Evolutionary conservation across 2,113 vertebrate genomes (phyloP), one percentile per base, ranked within the genome.

Genomic region (Brachionichthys hirsutus): DNA sequence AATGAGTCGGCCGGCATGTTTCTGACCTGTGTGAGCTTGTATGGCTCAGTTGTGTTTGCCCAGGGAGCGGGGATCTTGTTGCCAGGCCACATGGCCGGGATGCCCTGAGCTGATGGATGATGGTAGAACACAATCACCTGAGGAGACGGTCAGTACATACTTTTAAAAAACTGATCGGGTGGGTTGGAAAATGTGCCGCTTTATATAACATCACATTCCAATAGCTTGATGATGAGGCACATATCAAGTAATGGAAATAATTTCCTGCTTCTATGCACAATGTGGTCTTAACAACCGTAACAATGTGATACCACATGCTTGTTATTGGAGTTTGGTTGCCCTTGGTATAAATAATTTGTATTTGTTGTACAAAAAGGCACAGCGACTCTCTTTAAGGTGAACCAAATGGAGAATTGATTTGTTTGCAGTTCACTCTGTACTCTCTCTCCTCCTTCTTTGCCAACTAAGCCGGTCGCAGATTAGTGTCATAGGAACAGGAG

Each of bases 71-170:
- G 95, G 64, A 98, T 98, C 85, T 94, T 96, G 88, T 88, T 93
- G 34, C 97, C 97, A 0, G 95, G 93, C 96, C 95, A 98, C 62
- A 99, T 84, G 70, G 90, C 89, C 1, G 92, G 62, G 56, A 91
- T 90, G 14, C 88, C 77, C 66, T 89, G 73, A 45, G 82, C 91
- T 54, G 93, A 84, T 7, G 92, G 84, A 70, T 94, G 94, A 86
- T 99, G 96, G 80, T 99, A 99, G 79, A 99, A 98, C 79, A 96
- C 92, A 1, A 99, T 93, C 30, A 96, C 95, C 97, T 99, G 81
- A 12, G 61, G 55, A 35, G 14, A 42, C 43, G 12, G 3, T 17
- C 4, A 49, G 42, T 50, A 12, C 12, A 40, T 9, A 14, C 1
- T 11, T 54, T 36, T 24, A 34, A 62, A 48, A 56, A 15, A 49